These are phyloP conservation scores for Aphaenogaster floridana DNA, from an alignment of 1,140 invertebrate genomes.

Conservation along the genomic window DNA sequence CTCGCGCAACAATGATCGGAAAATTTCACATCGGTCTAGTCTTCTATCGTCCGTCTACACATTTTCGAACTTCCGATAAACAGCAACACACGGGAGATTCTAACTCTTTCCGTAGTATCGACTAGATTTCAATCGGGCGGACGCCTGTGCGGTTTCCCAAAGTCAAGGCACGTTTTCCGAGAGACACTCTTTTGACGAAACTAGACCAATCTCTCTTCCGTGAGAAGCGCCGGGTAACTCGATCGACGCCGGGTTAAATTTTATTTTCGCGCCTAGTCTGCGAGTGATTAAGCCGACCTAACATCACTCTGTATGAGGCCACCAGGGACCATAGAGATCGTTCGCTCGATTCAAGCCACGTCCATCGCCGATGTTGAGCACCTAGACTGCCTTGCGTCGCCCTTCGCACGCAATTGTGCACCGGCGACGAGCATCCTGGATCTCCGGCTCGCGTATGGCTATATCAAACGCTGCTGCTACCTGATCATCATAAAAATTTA, in stretches of 20 bases:
- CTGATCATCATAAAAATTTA: constrained; percentile 87
- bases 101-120: not conserved
- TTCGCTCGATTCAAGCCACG: constrained; percentile 82
- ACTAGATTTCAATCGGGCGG: not conserved
- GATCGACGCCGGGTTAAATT: constrained; percentile 44
- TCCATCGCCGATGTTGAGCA: constrained; percentile 49
- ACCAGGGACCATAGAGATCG: constrained; percentile 65
- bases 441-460: constrained; percentile 66
- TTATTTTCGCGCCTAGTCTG: constrained; percentile 39
- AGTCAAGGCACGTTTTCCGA: constrained; percentile 9
- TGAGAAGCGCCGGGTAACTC: constrained; percentile 4
- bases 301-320: constrained; percentile 10
- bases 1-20: not conserved
- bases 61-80: not conserved
- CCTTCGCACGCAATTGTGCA: constrained; percentile 78
- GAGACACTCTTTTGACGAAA: not conserved
- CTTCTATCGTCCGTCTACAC: not conserved
- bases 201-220: constrained; percentile 20
- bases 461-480: constrained; percentile 80
- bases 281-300: constrained; percentile 46
- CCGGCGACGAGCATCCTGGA: constrained; percentile 56
- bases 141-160: not conserved
- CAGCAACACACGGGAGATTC: not conserved
- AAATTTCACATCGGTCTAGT: constrained; percentile 16
- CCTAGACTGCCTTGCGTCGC: constrained; percentile 47